Percentiles rank a stretch among this genome's conserved stretches.
phyloP scores from a whole-genome alignment of 2,113 vertebrate species.

The Colinus virginianus region DNA sequence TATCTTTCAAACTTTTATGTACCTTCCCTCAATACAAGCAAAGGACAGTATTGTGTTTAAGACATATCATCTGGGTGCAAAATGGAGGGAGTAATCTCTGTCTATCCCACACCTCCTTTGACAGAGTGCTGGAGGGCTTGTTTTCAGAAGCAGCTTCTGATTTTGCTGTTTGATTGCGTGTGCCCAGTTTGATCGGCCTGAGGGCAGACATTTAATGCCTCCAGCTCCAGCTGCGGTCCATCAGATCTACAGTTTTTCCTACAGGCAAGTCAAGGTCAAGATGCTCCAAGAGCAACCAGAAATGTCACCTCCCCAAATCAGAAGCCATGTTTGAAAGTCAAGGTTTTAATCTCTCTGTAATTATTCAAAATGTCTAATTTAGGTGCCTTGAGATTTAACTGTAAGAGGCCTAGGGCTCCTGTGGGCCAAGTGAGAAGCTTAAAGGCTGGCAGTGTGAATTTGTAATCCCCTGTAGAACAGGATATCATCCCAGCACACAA shows the following conservation, averaged over 20 bases:
- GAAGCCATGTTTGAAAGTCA: slow-evolving; percentile 1
- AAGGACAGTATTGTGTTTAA: neutral
- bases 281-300: neutral
- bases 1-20: neutral
- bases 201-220: neutral
- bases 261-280: neutral
- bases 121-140: neutral
- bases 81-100: neutral
- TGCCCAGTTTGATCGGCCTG: neutral
- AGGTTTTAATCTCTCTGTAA: neutral
- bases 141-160: neutral
- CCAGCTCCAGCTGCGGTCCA: neutral
- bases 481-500: neutral
- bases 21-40: neutral
- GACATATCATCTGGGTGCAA: neutral
- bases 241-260: neutral
- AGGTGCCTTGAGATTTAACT: neutral
- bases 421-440: slow-evolving; percentile 4
- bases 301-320: neutral
- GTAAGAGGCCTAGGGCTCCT: neutral
- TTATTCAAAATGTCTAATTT: slow-evolving; percentile 7
- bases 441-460: neutral
- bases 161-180: neutral
- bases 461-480: neutral
- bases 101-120: neutral